Evolutionary conservation across 2,113 vertebrate genomes (phyloP).

Genomic region (Puffinus mauretanicus): DNA sequence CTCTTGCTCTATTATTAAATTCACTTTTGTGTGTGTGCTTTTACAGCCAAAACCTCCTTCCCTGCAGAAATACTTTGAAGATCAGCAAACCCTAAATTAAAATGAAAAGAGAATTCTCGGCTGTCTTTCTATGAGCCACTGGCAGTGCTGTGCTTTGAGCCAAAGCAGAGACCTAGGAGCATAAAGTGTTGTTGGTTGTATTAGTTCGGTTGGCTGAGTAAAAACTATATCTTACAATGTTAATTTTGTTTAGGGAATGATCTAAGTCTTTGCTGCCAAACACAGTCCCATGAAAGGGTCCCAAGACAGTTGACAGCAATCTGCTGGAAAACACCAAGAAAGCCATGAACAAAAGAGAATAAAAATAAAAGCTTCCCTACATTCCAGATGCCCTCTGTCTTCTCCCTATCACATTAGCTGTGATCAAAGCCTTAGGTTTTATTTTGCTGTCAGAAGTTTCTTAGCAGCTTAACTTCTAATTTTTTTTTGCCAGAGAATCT

Average conservation of each 20-base stretch:
- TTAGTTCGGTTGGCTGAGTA: background rate
- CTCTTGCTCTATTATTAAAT: background rate
- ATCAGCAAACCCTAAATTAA: background rate
- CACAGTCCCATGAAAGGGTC: background rate
- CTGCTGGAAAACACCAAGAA: background rate
- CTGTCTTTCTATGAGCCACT: background rate
- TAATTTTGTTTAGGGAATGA: background rate
- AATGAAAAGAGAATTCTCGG: background rate
- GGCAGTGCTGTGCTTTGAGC: background rate
- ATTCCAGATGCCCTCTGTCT: background rate
- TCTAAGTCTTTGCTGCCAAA: background rate
- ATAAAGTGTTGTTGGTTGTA: background rate
- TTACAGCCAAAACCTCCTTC: background rate
- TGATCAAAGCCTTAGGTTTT: background rate
- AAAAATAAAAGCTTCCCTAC: background rate
- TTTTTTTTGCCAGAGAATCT: background rate
- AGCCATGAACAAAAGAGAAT: background rate
- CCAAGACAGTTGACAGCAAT: background rate
- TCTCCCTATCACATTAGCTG: background rate
- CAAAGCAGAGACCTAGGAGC: background rate
- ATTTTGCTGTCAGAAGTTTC: background rate
- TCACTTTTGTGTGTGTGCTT: background rate
- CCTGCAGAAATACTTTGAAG: conserved; percentile 1
- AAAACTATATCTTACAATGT: background rate
- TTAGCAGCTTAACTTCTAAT: background rate